Base-by-base conservation (phyloP, 2,113 vertebrate genomes). In the Aegithalos caudatus region DNA sequence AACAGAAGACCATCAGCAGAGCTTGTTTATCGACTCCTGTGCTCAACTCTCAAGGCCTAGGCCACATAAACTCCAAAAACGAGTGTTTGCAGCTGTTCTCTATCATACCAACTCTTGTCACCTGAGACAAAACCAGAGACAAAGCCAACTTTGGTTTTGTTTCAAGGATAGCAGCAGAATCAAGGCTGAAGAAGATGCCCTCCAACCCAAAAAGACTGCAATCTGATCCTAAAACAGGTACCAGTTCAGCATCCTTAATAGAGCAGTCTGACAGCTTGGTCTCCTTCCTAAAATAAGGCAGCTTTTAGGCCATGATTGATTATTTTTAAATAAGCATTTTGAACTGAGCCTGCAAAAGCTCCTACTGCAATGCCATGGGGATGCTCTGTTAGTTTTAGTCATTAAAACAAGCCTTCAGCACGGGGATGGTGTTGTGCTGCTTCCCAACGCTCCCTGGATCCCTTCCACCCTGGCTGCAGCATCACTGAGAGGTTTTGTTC, bases 391-490 rank as follows among this genome's bases (percentile, higher is more conserved):
- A 91, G 69, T 38, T 69, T 95, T 35, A 92, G 81, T 86, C 90
- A 77, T 78, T 86, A 56, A 89, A 91, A 81, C 29, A 67, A 88
- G 90, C 90, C 73, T 70, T 81, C 57, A 84, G 92, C 14, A 6
- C 0, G 0, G 78, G 83, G 78, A 93, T 8, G 14, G 57, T 72
- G 83, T 86, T 91, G 64, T 3, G 4, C 81, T 0, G 10, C 90
- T 88, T 92, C 81, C 61, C 37, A 7, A 15, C 0, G 3, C 66
- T 88, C 78, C 60, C 95, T 96, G 95, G 96, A 97, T 94, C 91
- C 74, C 89, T 94, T 96, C 95, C 95, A 93, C 86, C 61, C 86
- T 80, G 93, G 94, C 92, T 96, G 87, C 42, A 3, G 89, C 92
- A 90, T 81, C 90, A 90, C 50, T n/a, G 79, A 80, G 78, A 94